A percentile compares a stretch with the other conserved stretches of the same genome.
Evolutionary conservation across 2,113 vertebrate genomes (phyloP).

Genomic region (Podiceps cristatus): DNA sequence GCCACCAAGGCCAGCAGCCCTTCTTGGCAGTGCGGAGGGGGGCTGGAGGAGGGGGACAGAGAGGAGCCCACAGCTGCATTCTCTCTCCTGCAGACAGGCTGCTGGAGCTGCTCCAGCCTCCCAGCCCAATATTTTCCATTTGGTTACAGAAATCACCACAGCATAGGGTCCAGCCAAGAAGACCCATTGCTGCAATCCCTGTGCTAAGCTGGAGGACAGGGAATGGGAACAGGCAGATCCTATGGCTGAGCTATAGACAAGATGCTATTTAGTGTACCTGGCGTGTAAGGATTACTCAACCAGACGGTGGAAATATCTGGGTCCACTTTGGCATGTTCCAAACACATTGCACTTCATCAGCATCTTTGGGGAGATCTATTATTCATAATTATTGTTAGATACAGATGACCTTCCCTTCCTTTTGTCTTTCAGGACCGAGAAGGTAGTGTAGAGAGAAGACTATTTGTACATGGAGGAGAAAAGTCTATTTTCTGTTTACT

Average conservation of each 20-base stretch:
- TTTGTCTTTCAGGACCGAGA: not conserved
- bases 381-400: not conserved
- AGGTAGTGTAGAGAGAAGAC: not conserved
- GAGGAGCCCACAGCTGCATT: not conserved
- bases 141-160: not conserved
- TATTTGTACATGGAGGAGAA: not conserved
- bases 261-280: not conserved
- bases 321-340: not conserved
- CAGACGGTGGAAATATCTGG: not conserved
- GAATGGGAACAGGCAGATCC: not conserved
- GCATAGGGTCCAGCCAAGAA: not conserved
- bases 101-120: not conserved
- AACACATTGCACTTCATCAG: not conserved
- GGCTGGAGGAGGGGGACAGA: not conserved
- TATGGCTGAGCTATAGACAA: not conserved
- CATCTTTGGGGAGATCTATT: not conserved
- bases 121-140: not conserved
- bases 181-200: not conserved
- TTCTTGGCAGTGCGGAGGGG: not conserved
- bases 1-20: not conserved
- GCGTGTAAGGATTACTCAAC: not conserved
- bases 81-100: not conserved
- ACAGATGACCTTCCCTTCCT: not conserved
- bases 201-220: not conserved
- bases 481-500: constrained; percentile 58